Conservation (phyloP, 2,797 vertebrate genomes). For the Oceanodroma leucorhoa region DNA sequence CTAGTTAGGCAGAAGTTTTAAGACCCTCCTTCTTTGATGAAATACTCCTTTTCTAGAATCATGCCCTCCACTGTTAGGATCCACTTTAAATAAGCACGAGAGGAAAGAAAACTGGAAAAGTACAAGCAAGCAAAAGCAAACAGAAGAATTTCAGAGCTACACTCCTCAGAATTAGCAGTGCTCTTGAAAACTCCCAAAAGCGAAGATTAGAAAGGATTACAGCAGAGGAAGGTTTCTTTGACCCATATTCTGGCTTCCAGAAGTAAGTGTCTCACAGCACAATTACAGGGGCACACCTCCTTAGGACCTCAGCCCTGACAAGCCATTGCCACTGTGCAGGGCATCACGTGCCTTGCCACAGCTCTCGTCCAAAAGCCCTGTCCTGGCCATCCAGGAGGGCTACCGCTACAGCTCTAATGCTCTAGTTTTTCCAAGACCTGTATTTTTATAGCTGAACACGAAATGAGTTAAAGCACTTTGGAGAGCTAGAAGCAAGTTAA, state of each 20-base stretch:
- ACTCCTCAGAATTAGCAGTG: neutral
- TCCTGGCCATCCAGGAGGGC: neutral
- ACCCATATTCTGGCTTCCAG: neutral
- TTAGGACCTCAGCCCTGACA: neutral
- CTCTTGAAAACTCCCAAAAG: constrained; percentile 1
- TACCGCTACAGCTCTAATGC: neutral
- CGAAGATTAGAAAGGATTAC: neutral
- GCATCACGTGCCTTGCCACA: neutral
- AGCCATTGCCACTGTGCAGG: neutral
- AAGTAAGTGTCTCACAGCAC: neutral
- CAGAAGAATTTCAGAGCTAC: neutral
- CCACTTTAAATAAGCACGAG: neutral
- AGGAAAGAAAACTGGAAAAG: neutral
- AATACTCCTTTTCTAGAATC: neutral
- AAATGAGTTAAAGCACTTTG: constrained; percentile 16
- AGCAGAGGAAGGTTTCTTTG: neutral
- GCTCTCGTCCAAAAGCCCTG: neutral
- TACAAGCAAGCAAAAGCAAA: neutral
- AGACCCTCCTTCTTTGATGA: neutral
- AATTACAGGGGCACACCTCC: neutral
- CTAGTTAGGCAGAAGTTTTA: neutral
- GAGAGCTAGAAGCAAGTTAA: constrained; percentile 24
- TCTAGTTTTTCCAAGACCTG: neutral
- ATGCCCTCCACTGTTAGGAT: neutral
- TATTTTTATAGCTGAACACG: neutral